Percentiles rank a stretch among this genome's conserved stretches.
phyloP scores from a whole-genome alignment of 2,797 vertebrate species.

The Masticophis lateralis region DNA sequence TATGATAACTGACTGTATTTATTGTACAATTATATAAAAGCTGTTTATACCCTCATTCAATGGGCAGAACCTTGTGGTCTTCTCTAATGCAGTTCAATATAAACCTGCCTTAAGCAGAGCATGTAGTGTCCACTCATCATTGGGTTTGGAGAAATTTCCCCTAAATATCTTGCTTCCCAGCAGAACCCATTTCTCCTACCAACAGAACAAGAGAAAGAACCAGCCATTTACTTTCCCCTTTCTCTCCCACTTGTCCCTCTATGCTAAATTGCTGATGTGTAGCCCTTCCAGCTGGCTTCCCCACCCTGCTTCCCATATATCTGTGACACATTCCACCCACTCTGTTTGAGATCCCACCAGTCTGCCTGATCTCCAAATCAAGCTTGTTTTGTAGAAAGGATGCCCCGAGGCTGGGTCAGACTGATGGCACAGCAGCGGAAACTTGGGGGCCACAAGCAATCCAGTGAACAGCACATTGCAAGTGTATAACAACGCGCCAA shows the following conservation, averaged over 20 bases:
- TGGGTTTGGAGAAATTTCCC: neutral
- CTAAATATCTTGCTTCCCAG: neutral
- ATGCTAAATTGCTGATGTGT: too few species aligned
- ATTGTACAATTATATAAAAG: neutral
- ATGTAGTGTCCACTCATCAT: neutral
- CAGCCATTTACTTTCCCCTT: neutral
- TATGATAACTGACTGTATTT: neutral
- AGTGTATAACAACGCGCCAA: neutral
- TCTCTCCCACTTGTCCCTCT: neutral
- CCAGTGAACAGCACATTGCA: conserved; percentile 1
- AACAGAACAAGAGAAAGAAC: neutral
- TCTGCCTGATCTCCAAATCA: neutral
- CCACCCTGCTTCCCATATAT: neutral
- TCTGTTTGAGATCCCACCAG: neutral
- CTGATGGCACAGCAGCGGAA: conserved; percentile 21
- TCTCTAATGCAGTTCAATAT: neutral
- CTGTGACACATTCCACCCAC: neutral
- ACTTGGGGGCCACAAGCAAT: conserved; percentile 2
- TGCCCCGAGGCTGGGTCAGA: conserved; percentile 1
- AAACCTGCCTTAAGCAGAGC: neutral
- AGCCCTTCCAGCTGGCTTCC: neutral
- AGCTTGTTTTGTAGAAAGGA: neutral
- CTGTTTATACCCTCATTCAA: neutral
- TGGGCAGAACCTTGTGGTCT: neutral
- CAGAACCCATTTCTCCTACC: neutral